Evolutionary conservation across 2,888 invertebrate species (phyloP).

Genomic region (Pseudanteris insignis): DNA sequence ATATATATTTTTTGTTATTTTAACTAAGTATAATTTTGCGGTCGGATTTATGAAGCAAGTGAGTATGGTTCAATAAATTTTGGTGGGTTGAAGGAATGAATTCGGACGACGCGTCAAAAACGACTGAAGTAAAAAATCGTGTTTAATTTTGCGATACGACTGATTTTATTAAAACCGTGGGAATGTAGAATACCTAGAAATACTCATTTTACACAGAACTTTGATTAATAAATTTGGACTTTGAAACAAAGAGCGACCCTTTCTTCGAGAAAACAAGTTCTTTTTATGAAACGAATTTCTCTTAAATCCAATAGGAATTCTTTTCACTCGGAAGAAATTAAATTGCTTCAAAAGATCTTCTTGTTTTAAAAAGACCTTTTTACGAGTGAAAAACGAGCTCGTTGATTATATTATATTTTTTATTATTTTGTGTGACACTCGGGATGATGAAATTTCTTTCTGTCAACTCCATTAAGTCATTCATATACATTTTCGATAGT

Average conservation of each 20-base stretch:
- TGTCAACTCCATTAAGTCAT: conserved; percentile 13
- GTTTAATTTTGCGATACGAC: no score
- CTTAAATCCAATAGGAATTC: conserved; percentile 39
- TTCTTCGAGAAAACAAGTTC: conserved; percentile 29
- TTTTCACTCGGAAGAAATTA: conserved; percentile 39
- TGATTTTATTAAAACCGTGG: no score
- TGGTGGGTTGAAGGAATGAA: no score
- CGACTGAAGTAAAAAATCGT: no score
- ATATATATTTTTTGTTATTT: no score
- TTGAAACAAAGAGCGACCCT: conserved; percentile 19
- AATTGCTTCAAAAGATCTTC: conserved; percentile 40
- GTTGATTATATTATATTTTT: conserved; percentile 35
- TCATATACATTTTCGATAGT: conserved; percentile 1
- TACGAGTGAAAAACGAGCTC: conserved; percentile 26
- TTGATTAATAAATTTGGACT: conserved; percentile 25
- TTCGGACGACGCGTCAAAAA: no score
- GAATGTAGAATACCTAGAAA: no score
- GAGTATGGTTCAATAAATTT: no score
- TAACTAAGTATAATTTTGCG: no score
- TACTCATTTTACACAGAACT: no score
- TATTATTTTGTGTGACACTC: conserved; percentile 19
- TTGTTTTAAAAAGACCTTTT: conserved; percentile 36
- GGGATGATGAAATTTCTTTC: conserved; percentile 12
- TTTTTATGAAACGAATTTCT: conserved; percentile 37
- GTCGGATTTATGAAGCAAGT: no score